A percentile compares a stretch with the other conserved stretches of the same genome.
phyloP scores from a whole-genome alignment of 2,888 invertebrate genomes.

The Acanthoscelides obtectus region DNA sequence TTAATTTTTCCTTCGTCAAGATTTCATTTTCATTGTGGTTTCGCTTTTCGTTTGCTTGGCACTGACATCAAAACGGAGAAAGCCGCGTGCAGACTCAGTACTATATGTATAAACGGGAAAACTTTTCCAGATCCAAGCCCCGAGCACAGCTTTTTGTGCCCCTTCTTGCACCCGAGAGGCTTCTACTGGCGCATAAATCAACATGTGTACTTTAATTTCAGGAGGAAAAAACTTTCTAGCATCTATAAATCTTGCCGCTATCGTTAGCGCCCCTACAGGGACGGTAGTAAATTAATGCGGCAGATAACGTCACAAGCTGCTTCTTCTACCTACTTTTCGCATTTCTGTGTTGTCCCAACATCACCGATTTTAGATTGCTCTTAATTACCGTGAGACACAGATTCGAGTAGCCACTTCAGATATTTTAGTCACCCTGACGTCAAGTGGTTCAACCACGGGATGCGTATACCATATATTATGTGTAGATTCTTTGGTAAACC shows the following conservation, averaged over 20 bases:
- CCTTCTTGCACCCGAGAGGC: not conserved
- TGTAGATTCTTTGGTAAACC: not conserved
- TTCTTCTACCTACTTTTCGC: constrained; percentile 2
- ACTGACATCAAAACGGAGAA: not conserved
- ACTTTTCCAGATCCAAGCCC: not conserved
- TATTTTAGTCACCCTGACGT: not conserved
- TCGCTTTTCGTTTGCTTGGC: not conserved
- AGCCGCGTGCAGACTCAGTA: not conserved
- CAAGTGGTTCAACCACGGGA: not conserved
- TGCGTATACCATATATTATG: not conserved
- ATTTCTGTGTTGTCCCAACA: constrained; percentile 15
- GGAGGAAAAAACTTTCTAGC: not conserved
- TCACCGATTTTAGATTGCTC: constrained; percentile 21
- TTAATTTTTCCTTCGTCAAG: not conserved
- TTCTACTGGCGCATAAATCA: not conserved
- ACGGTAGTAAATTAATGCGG: constrained; percentile 3
- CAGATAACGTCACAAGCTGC: not conserved
- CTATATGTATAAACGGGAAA: not conserved
- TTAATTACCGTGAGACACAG: constrained; percentile 27
- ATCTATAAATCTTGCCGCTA: not conserved
- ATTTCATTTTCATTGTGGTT: not conserved
- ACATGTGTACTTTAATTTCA: not conserved
- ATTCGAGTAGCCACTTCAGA: constrained; percentile 1
- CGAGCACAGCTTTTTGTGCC: not conserved
- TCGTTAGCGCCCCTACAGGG: not conserved